phyloP scores from a whole-genome alignment of 2,888 invertebrate genomes.

The Spodoptera exigua region DNA sequence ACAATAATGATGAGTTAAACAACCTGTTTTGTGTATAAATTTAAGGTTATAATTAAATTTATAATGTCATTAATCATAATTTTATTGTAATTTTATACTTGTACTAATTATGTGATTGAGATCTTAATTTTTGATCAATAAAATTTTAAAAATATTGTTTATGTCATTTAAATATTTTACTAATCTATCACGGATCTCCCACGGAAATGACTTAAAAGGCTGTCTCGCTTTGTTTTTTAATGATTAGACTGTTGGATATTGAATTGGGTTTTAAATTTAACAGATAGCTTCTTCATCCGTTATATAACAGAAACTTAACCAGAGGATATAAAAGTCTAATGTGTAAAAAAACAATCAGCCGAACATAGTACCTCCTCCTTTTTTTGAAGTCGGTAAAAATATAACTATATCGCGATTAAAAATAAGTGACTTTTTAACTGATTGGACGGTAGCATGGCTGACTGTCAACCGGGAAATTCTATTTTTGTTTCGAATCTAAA shows the following conservation, averaged over 20 bases:
- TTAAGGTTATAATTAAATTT: slow-evolving; percentile 14
- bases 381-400: not conserved
- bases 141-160: not conserved
- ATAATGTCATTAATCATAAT: slow-evolving; percentile 33
- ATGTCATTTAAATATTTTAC: not conserved
- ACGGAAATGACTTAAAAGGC: too few relatives aligned
- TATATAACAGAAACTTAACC: too few relatives aligned
- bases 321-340: not conserved
- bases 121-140: slow-evolving; percentile 10
- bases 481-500: too few relatives aligned
- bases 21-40: slow-evolving; percentile 28
- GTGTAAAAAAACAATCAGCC: too few relatives aligned
- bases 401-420: too few relatives aligned
- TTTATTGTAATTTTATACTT: slow-evolving; percentile 29
- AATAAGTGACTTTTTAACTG: too few relatives aligned
- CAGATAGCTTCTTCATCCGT: too few relatives aligned
- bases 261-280: too few relatives aligned
- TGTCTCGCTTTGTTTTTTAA: too few relatives aligned
- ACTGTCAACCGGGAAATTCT: too few relatives aligned
- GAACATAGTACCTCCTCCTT: not conserved
- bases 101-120: slow-evolving; percentile 8
- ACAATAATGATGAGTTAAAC: slow-evolving; percentile 35
- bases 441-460: too few relatives aligned
- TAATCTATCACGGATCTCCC: not conserved
- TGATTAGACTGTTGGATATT: too few relatives aligned